A percentile compares a stretch with the other conserved stretches of the same genome.
Evolutionary conservation across 2,113 vertebrate species (phyloP).

Genomic region (Indicator indicator): DNA sequence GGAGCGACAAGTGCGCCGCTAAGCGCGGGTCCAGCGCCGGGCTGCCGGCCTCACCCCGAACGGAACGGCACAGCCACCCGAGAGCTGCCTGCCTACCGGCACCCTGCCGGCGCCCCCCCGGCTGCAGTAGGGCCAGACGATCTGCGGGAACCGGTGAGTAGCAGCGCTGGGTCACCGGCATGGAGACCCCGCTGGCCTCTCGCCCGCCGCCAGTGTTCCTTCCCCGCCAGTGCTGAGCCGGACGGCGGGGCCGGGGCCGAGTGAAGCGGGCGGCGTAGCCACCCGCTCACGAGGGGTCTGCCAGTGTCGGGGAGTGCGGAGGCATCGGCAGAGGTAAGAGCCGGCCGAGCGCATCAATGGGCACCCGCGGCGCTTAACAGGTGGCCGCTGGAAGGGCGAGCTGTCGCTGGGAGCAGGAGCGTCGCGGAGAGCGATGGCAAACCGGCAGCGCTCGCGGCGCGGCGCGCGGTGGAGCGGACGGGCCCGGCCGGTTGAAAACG

Average conservation of each 20-base stretch:
- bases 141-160: not conserved
- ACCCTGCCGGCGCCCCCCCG: not conserved
- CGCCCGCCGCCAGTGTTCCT: not conserved
- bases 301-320: not conserved
- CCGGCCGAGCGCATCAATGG: too few relatives aligned
- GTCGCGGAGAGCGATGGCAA: accelerated
- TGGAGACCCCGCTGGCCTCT: too few relatives aligned
- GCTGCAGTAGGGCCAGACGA: not conserved
- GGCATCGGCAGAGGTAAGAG: accelerated
- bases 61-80: too few relatives aligned
- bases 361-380: too few relatives aligned
- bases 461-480: too few relatives aligned
- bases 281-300: accelerated
- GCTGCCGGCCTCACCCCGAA: not conserved
- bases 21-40: not conserved
- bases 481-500: too few relatives aligned
- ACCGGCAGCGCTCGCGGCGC: accelerated
- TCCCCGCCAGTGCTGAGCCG: too few relatives aligned
- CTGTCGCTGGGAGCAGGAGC: accelerated
- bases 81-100: not conserved
- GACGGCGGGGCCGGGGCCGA: not conserved
- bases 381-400: accelerated
- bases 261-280: not conserved
- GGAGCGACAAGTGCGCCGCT: not conserved
- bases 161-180: too few relatives aligned